Evolutionary conservation across 2,113 vertebrate genomes (phyloP).

Genomic region (Hydrochoerus hydrochaeris): DNA sequence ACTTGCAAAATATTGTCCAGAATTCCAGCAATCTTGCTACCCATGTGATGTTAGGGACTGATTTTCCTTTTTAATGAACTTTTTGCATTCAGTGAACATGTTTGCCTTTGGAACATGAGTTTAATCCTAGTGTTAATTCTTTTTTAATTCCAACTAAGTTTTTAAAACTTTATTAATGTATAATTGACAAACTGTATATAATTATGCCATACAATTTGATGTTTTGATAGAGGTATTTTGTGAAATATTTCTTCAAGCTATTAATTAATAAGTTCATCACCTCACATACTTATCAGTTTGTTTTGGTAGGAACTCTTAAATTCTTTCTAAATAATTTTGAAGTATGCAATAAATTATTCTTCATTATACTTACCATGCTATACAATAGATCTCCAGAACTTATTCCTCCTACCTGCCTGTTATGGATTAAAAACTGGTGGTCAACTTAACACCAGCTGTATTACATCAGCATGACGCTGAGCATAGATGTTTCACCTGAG

Average conservation of each 20-base stretch:
- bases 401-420: neutral
- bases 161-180: neutral
- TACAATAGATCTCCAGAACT: neutral
- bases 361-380: neutral
- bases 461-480: too few species aligned
- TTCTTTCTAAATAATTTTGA: neutral
- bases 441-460: too few species aligned
- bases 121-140: constrained; percentile 51
- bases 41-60: neutral
- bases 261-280: neutral
- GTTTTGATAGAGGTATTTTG: neutral
- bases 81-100: neutral
- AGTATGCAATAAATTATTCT: neutral
- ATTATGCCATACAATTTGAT: neutral
- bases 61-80: constrained; percentile 29
- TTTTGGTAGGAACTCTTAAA: neutral
- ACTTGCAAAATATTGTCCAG: constrained; percentile 34
- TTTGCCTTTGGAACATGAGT: constrained; percentile 30
- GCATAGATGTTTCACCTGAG: too few species aligned
- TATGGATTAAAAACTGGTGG: too few species aligned
- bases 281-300: neutral
- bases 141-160: neutral
- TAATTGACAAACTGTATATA: neutral
- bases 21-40: neutral
- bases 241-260: neutral